Evolutionary conservation across 2,797 vertebrate genomes (phyloP).

Genomic region (Channa striata): DNA sequence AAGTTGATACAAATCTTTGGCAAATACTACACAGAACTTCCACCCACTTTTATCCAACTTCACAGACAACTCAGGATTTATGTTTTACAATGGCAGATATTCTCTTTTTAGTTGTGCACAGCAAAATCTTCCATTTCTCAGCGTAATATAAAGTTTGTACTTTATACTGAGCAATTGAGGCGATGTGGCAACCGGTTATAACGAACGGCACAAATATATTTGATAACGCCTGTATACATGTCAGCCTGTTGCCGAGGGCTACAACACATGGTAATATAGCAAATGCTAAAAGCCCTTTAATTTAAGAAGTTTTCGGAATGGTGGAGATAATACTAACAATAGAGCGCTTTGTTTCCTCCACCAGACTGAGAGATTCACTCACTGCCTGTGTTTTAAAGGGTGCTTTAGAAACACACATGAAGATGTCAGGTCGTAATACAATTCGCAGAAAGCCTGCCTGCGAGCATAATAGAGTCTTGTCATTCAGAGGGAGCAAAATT

Average conservation of each 20-base stretch:
- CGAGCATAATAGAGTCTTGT: conserved; percentile 83
- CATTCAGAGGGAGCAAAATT: conserved; percentile 81
- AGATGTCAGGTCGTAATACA: conserved; percentile 80
- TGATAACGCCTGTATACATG: conserved; percentile 6
- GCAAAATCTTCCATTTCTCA: neutral
- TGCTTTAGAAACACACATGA: conserved; percentile 74
- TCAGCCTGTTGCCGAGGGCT: neutral
- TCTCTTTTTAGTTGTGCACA: neutral
- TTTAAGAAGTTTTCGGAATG: conserved; percentile 2
- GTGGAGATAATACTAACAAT: conserved; percentile 41
- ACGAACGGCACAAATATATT: neutral
- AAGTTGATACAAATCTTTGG: conserved; percentile 16
- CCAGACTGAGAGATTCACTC: conserved; percentile 61
- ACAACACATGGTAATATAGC: neutral
- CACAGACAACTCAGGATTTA: conserved; percentile 3
- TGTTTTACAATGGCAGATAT: neutral
- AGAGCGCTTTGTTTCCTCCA: conserved; percentile 23
- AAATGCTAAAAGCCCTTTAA: conserved; percentile 13
- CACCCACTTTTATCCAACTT: conserved; percentile 13
- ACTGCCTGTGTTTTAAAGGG: conserved; percentile 61
- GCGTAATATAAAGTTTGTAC: neutral
- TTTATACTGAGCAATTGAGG: neutral
- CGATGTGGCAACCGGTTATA: conserved; percentile 12
- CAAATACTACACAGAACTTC: neutral
- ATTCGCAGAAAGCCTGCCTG: conserved; percentile 79